These are phyloP conservation scores for Dendronephthya gigantea DNA, from an alignment of 64 coral and sea anemone genomes.

Conservation along the genomic window DNA sequence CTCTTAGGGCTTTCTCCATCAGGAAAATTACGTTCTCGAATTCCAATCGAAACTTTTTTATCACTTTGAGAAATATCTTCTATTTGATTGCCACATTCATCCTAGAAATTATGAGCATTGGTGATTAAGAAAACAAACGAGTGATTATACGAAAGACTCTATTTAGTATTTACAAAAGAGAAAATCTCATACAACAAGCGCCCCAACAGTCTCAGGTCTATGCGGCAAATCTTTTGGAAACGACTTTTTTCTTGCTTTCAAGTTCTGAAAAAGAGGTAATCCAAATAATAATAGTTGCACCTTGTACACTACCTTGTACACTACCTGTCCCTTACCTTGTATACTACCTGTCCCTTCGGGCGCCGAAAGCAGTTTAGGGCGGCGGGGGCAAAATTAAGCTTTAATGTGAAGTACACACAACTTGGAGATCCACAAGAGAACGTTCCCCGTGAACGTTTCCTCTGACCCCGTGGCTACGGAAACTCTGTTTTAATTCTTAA, in stretches of 20 bases:
- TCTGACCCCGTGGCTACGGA: background rate
- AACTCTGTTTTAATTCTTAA: background rate
- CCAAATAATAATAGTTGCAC: too few species aligned
- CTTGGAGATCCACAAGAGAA: background rate
- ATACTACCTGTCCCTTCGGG: too few species aligned
- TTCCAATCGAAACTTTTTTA: background rate
- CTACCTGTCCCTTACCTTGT: too few species aligned
- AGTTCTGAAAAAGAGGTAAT: conserved; percentile 9
- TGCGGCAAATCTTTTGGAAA: conserved; percentile 1
- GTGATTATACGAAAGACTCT: background rate
- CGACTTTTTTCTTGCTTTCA: background rate
- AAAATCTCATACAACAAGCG: background rate
- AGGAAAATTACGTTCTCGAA: background rate
- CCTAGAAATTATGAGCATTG: background rate
- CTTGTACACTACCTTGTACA: too few species aligned
- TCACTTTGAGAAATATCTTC: background rate
- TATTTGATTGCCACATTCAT: background rate
- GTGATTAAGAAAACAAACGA: background rate
- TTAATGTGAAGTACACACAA: too few species aligned
- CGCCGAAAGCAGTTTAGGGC: too few species aligned
- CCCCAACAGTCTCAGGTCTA: conserved; percentile 8
- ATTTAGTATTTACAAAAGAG: too few species aligned
- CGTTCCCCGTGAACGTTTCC: background rate
- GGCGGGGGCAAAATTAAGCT: too few species aligned
- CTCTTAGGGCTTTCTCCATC: conserved; percentile 11